Evolutionary conservation across 2,113 vertebrate genomes (phyloP), one percentile per base, ranked within the genome.

Genomic region (Microcebus lehilahytsara): DNA sequence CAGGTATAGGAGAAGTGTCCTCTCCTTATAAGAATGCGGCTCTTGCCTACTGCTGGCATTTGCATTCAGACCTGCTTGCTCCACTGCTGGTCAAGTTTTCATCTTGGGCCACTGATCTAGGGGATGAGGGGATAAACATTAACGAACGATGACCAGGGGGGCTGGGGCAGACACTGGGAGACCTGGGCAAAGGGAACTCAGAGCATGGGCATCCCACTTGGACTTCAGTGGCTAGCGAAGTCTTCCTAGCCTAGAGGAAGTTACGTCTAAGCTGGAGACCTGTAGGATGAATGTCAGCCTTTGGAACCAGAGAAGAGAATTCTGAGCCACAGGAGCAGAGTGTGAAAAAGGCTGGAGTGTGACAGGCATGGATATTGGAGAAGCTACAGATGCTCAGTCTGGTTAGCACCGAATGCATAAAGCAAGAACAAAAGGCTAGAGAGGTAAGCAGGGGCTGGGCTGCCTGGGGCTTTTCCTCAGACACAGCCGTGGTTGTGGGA

Each of bases 401-500:
- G 25, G 62, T 86, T 46, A 64, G 25, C 0, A 7, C 25, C 23
- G n/a, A 32, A 17, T 0, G 8, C 30, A 27, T 8, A 19, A 72
- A 40, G 83, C 14, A 46, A 14, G 42, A 71, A 20, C 3, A 7
- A 64, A 62, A 78, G 34, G 60, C 80, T 25, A n/a, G 72, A 62
- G 40, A 62, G 34, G 51, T 37, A 4, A 42, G 62, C 5, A 1
- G 80, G 13, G 60, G 12, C 32, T 30, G 2, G 13, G 34, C 34
- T 4, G 0, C 3, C 2, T 0, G 25, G 46, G 10, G 14, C 22
- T 20, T n/a, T 10, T 23, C 4, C 40, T 40, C 62, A n/a, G 62
- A 42, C n/a, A 8, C 6, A n/a, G 13, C 83, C 74, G 42, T 19
- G 56, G 40, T 30, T n/a, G 37, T 23, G 37, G 23, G 66, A 22